These are phyloP conservation scores for Arge pagana DNA, from an alignment of 2,888 invertebrate genomes.

Conservation along the genomic window DNA sequence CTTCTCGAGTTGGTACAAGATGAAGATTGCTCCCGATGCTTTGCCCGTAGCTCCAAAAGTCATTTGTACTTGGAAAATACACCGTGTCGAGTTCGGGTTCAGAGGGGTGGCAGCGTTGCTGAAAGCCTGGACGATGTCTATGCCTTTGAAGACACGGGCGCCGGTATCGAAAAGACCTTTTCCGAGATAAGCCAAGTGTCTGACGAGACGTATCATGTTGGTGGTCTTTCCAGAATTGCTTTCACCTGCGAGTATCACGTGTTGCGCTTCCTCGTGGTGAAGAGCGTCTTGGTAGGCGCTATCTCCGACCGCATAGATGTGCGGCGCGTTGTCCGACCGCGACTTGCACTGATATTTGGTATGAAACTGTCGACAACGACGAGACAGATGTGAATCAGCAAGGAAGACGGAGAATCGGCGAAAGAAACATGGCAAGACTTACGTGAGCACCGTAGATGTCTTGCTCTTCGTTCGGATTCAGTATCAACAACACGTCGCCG, in stretches of 20 bases:
- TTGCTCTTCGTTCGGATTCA: conserved; percentile 79
- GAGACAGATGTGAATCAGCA: not conserved
- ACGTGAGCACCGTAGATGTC: conserved; percentile 77
- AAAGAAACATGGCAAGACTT: conserved; percentile 42
- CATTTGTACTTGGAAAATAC: conserved; percentile 77
- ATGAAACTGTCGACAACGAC: conserved; percentile 67
- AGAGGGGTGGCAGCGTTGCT: conserved; percentile 85
- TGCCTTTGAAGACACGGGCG: conserved; percentile 69
- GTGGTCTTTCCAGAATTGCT: conserved; percentile 91
- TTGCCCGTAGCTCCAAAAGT: conserved; percentile 87
- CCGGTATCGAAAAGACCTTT: conserved; percentile 64
- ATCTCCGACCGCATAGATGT: conserved; percentile 88
- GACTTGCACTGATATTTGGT: conserved; percentile 82
- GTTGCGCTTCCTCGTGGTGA: conserved; percentile 85
- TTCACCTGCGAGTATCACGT: conserved; percentile 88
- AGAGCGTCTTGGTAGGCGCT: conserved; percentile 89
- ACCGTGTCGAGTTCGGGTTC: conserved; percentile 85
- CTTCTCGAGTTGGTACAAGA: conserved; percentile 86
- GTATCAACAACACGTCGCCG: conserved; percentile 77
- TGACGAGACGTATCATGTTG: conserved; percentile 76
- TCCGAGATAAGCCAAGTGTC: conserved; percentile 82
- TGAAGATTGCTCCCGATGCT: conserved; percentile 85
- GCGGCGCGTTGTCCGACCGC: conserved; percentile 87
- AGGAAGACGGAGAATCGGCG: too few relatives aligned
- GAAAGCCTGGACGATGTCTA: conserved; percentile 75